Evolutionary conservation across 2,113 vertebrate species (phyloP).

Genomic region (Notiomystis cincta): DNA sequence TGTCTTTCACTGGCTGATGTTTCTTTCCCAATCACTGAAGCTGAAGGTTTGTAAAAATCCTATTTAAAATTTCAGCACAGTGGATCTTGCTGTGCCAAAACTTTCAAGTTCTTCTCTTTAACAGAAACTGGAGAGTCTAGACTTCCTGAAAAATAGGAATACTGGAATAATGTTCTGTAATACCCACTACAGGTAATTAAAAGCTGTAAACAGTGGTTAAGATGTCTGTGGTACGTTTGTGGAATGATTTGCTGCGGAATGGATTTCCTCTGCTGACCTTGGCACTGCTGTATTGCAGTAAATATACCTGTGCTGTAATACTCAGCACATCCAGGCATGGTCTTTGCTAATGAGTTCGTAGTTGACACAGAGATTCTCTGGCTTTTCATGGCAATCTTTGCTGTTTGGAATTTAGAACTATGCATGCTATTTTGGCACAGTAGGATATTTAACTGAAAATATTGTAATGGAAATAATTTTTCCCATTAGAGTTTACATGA

Average conservation of each 20-base stretch:
- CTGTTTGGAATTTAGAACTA: not conserved
- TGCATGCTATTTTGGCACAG: not conserved
- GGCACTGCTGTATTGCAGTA: not conserved
- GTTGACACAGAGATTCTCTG: not conserved
- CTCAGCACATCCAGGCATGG: not conserved
- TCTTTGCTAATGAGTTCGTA: not conserved
- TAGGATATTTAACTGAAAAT: not conserved
- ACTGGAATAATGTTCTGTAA: not conserved
- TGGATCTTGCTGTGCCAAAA: not conserved
- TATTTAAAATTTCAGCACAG: not conserved
- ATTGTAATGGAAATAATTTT: not conserved
- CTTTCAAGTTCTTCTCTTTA: not conserved
- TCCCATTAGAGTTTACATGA: not conserved
- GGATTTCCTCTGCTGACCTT: not conserved
- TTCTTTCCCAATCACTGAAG: not conserved
- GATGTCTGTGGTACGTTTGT: not conserved
- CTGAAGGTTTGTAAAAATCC: not conserved
- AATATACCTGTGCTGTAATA: not conserved
- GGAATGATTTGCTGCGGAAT: not conserved
- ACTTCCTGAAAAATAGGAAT: not conserved
- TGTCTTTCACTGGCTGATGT: not conserved
- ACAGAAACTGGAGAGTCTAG: not conserved
- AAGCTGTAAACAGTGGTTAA: not conserved
- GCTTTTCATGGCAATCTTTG: not conserved
- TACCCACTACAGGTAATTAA: not conserved